Evolutionary conservation across 2,888 invertebrate genomes (phyloP).

Genomic region (Heliconius charithonia): DNA sequence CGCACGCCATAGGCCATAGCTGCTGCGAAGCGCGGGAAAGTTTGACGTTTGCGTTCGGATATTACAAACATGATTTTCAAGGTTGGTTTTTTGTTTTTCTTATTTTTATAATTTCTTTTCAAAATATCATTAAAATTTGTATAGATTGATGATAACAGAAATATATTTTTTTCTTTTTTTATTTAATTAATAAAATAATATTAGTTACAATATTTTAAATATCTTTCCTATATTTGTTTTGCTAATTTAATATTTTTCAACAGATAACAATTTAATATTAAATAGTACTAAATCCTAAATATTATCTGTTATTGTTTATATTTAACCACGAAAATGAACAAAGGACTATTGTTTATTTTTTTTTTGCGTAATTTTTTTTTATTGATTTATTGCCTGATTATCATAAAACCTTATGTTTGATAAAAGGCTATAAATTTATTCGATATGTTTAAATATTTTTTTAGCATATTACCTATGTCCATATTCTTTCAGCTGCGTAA

Average conservation of each 20-base stretch:
- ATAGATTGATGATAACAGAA: neutral
- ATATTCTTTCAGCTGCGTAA: neutral
- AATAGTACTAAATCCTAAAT: neutral
- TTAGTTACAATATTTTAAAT: neutral
- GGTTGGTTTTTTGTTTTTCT: constrained; percentile 63
- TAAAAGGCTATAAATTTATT: neutral
- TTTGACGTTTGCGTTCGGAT: constrained; percentile 65
- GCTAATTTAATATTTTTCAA: neutral
- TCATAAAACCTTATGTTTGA: neutral
- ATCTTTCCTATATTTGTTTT: neutral
- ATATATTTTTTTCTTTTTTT: neutral
- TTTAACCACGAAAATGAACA: neutral
- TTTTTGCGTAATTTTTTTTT: neutral
- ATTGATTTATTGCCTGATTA: neutral
- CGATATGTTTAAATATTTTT: neutral
- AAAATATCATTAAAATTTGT: neutral
- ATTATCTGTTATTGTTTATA: neutral
- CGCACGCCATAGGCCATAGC: constrained; percentile 65
- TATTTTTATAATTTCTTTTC: neutral
- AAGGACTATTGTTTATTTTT: constrained; percentile 4
- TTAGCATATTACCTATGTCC: neutral
- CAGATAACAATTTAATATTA: neutral
- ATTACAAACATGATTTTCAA: constrained; percentile 72
- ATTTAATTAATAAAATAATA: neutral
- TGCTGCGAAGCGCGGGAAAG: constrained; percentile 70